Conservation (phyloP, 2,113 vertebrate species). For the Pycnonotus jocosus region DNA sequence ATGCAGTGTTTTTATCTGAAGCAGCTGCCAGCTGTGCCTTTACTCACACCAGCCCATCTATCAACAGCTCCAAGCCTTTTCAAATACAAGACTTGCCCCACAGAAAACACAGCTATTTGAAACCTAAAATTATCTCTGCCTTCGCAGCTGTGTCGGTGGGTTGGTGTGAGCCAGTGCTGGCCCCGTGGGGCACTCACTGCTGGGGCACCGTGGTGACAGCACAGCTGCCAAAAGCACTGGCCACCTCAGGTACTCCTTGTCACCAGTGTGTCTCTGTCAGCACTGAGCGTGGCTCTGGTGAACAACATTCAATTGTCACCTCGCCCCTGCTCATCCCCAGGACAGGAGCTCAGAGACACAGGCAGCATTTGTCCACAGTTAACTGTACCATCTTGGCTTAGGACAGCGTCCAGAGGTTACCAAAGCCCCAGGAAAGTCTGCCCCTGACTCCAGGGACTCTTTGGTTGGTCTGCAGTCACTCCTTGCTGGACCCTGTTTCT, state of each 20-base stretch:
- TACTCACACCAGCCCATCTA: conserved; percentile 12
- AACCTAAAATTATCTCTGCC: not conserved
- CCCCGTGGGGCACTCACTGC: not conserved
- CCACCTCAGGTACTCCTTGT: not conserved
- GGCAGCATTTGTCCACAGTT: not conserved
- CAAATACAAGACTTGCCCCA: not conserved
- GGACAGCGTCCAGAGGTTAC: rapidly evolving
- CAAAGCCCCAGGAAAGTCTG: not conserved
- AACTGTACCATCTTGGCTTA: rapidly evolving
- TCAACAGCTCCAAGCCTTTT: not conserved
- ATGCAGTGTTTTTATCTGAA: not conserved
- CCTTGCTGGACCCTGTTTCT: not conserved
- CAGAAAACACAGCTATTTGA: not conserved
- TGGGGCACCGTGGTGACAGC: not conserved
- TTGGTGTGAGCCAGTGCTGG: not conserved
- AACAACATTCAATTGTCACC: not conserved
- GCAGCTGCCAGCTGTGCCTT: conserved; percentile 19
- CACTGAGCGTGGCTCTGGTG: not conserved
- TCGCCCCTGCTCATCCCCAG: not conserved
- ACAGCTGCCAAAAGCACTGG: not conserved
- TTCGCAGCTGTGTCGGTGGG: not conserved
- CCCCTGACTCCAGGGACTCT: no score
- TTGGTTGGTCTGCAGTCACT: not conserved
- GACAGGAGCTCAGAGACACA: not conserved
- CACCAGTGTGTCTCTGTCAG: not conserved